Conservation (phyloP, 2,113 vertebrate species). For the Alethe diademata region DNA sequence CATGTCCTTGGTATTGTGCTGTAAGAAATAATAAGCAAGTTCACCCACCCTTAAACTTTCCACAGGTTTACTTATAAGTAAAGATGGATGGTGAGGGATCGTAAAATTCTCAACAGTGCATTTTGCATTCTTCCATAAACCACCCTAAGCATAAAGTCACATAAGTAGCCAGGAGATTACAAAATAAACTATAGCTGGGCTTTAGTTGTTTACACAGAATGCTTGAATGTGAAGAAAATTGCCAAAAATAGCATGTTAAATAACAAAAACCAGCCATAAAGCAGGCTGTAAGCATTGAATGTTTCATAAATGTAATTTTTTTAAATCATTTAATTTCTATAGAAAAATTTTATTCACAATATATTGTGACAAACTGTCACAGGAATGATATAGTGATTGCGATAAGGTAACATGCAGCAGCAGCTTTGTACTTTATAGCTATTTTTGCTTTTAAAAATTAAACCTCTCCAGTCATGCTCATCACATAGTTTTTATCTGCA, state of each 20-base stretch:
- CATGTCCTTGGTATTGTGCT: constrained; percentile 83
- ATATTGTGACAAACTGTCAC: constrained; percentile 79
- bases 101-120: constrained; percentile 73
- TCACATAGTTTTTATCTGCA: constrained; percentile 74
- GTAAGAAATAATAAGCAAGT: constrained; percentile 72
- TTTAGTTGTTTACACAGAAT: constrained; percentile 71
- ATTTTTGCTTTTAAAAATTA: constrained; percentile 82
- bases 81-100: constrained; percentile 71
- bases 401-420: constrained; percentile 85
- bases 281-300: constrained; percentile 79
- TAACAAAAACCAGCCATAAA: constrained; percentile 82
- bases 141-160: constrained; percentile 65
- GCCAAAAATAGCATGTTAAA: constrained; percentile 78
- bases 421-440: constrained; percentile 82
- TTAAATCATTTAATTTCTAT: constrained; percentile 84
- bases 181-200: constrained; percentile 74
- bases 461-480: constrained; percentile 81
- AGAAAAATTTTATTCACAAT: constrained; percentile 91
- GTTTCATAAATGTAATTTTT: constrained; percentile 79
- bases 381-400: constrained; percentile 83
- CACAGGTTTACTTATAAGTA: constrained; percentile 75
- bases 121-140: constrained; percentile 72
- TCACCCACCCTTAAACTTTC: constrained; percentile 71
- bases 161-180: constrained; percentile 74
- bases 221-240: constrained; percentile 72